Conservation (phyloP, 2,113 vertebrate species). For the Zapornia atra region DNA sequence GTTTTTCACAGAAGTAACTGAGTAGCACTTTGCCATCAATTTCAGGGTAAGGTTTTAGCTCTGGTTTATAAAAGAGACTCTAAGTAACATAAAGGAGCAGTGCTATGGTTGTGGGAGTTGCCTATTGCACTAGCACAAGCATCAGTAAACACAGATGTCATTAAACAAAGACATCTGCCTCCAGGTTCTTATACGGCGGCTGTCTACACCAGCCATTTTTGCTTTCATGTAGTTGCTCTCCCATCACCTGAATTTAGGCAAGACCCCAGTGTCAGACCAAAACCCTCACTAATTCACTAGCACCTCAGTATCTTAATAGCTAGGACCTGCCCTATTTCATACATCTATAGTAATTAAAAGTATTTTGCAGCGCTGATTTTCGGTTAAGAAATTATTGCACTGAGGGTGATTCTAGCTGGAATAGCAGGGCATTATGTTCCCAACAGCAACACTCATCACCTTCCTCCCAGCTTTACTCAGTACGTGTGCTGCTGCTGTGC, state of each 20-base stretch:
- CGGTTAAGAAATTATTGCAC: background rate
- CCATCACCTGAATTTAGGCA: background rate
- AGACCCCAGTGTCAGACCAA: background rate
- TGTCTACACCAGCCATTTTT: background rate
- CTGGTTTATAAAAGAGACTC: background rate
- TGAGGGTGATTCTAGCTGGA: constrained; percentile 3
- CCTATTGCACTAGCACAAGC: background rate
- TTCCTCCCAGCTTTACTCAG: no score
- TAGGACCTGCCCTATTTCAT: background rate
- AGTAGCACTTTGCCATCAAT: background rate
- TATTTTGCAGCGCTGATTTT: background rate
- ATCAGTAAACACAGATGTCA: background rate
- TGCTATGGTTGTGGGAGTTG: rapidly evolving
- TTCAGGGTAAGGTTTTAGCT: background rate
- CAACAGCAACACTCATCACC: background rate
- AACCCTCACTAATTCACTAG: background rate
- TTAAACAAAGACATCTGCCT: background rate
- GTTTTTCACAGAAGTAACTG: background rate
- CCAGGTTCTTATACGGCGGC: background rate
- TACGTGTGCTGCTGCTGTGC: no score
- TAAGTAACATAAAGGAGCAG: background rate
- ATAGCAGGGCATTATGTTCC: background rate
- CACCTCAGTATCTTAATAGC: background rate
- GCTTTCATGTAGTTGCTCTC: background rate
- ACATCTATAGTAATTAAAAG: background rate